Evolutionary conservation across 2,888 invertebrate genomes (phyloP).

Genomic region (Eumacrocentrus americanus): DNA sequence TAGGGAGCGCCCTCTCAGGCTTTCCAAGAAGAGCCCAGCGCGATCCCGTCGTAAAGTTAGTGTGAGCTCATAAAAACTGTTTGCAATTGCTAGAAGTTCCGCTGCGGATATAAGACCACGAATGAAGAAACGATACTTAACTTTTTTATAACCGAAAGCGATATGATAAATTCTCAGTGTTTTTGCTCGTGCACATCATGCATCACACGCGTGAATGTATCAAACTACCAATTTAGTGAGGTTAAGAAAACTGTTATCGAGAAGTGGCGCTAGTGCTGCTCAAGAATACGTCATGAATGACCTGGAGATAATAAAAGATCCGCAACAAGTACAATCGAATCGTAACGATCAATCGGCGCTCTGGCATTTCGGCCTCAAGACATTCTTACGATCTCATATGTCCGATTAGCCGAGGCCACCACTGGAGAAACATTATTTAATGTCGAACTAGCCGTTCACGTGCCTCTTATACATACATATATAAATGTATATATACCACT

Average conservation of each 20-base stretch:
- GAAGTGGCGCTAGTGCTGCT: too few relatives aligned
- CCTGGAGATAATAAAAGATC: constrained; percentile 1
- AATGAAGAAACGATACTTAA: not conserved
- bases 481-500: not conserved
- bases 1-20: not conserved
- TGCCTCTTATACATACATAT: too few relatives aligned
- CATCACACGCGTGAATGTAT: too few relatives aligned
- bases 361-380: constrained; percentile 21
- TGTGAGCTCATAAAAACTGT: not conserved
- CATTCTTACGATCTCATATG: constrained; percentile 41
- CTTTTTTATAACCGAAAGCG: too few relatives aligned
- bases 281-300: constrained; percentile 3
- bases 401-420: constrained; percentile 48
- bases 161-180: too few relatives aligned
- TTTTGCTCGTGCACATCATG: too few relatives aligned
- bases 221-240: too few relatives aligned
- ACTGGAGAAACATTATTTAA: constrained; percentile 52
- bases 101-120: constrained; percentile 22
- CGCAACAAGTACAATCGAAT: constrained; percentile 1
- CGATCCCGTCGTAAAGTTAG: constrained; percentile 1
- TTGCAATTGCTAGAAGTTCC: constrained; percentile 15
- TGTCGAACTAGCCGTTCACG: constrained; percentile 48
- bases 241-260: too few relatives aligned
- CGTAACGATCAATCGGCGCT: constrained; percentile 8
- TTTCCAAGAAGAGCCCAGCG: not conserved